Evolutionary conservation across 2,113 vertebrate species (phyloP), one percentile per base, ranked within the genome.

Genomic region (Isichthys henryi): DNA sequence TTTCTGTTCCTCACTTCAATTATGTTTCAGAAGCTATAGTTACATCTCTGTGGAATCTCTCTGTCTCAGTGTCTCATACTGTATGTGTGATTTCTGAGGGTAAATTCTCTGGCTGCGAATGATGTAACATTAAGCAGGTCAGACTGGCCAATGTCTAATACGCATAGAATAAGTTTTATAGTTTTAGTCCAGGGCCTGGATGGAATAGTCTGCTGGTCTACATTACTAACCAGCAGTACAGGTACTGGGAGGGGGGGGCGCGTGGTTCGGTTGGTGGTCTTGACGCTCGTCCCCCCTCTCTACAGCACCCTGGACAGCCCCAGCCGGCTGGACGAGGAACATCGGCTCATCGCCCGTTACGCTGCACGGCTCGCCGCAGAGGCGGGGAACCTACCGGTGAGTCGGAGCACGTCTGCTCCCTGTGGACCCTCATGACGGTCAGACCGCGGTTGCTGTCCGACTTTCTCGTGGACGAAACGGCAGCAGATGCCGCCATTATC

Each of bases 301-400:
- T 27, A 91, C 94, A 97, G 97, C 1, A 93, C 95, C 74, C 92
- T 97, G 92, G 97, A 97, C 91, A 97, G 96, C 91, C 98, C 97
- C 0, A 95, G 95, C 93, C 90, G 97, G 85, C 95, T 97, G 89
- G 98, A 99, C 0, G 98, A 99, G 92, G 98, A 99, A 89, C 98
- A 99, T 93, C 93, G 97, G 17, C 96, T 99, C 13, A 99, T 99
- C 7, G 97, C 98, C 85, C 94, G 98, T 45, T 99, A 99, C 74
- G 97, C 98, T 1, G 97, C 98, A 3, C 94, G 97, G 0, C 93
- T 99, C 92, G 97, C 98, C 0, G 95, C 96, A 0, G 97, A 98
- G 90, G 97, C 97, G 0, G 96, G 96, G 23, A 95, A 93, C 27
- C 5, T 93, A 50, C 89, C 95, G 31, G 98, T 99, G 91, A 97